Evolutionary conservation across 1,140 invertebrate genomes (phyloP), one percentile per base, ranked within the genome.

Genomic region (Ruditapes philippinarum): DNA sequence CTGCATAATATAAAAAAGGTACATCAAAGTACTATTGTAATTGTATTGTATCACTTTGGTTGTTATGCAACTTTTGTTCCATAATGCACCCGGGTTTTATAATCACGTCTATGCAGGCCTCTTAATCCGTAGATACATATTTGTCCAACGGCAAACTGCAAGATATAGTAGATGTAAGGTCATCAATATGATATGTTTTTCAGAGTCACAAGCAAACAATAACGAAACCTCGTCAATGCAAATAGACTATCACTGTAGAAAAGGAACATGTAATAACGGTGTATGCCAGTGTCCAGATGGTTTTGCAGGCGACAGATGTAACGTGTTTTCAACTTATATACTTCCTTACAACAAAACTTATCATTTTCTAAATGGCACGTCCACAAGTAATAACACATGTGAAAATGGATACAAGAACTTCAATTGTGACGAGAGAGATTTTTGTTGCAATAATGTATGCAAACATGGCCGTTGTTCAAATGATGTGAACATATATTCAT

Each of bases 331-430:
- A 1, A 31, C 38, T 12, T 19, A 36, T 14, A 73, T 7, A 11
- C 70, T 25, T 2, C n/a, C n/a, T 25, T 40, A 49, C 5, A 40
- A 74, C n/a, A 74, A 28, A 74, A 51, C 38, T 11, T 25, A 45
- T 5, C 45, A 62, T 38, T 49, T 78, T 25, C 62, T 49, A 28
- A n/a, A n/a, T n/a, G n/a, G n/a, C n/a, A 19, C 25, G 1, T n/a
- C 22, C 5, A 49, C 38, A 33, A 49, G 31, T 12, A 62, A 57
- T 42, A 85, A 51, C 60, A 22, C 65, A 19, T 91, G 86, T 40
- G 94, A 95, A 22, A 91, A 97, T 87, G 76, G 70, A 45, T 90
- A 57, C 68, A 51, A 11, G 25, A 90, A 83, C 4, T 65, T 60
- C 49, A 82, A 88, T 38, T 86, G 89, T 60, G 73, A 84, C 25